Evolutionary conservation across 2,113 vertebrate genomes (phyloP), one percentile per base, ranked within the genome.

Genomic region (Sphaerodactylus townsendi): DNA sequence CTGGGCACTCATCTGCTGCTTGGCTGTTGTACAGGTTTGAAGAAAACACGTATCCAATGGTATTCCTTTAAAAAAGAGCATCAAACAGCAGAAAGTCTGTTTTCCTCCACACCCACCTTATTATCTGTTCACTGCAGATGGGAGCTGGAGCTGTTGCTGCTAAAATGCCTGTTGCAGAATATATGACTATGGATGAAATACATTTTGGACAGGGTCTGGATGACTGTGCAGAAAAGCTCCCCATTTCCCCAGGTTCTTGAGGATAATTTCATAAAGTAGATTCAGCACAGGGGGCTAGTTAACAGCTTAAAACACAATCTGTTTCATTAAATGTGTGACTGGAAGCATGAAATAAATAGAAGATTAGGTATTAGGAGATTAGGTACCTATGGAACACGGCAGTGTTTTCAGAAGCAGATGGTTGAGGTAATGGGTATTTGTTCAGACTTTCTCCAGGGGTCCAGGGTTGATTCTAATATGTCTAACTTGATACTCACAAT

Each of bases 291-390:
- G 1, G 19, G 35, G 39, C 15, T 59, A 82, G 15, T 76, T 4
- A 84, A 84, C 89, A 85, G 64, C 21, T 80, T 25, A n/a, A 59
- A 86, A 48, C 30, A 84, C 86, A 83, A n/a, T 15, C 46, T 10
- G 10, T 10, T 0, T 46, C 75, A 85, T 5, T 3, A 83, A 81
- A 71, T n/a, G 14, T n/a, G 0, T 0, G 33, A 53, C 70, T 87
- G 71, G 15, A 80, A 71, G 9, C 19, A 68, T 79, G 56, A 44
- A 86, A 79, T 85, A 23, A 4, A 35, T 68, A 78, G 13, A 39
- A 82, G 13, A 68, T n/a, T 1, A 71, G 73, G 83, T n/a, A 46
- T 11, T 74, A 72, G 21, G 59, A 59, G n/a, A n/a, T n/a, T n/a
- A n/a, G 44, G 44, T 44, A 86, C 41, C 33, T 70, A n/a, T 15